These are phyloP conservation scores for Lepidurus arcticus DNA, from an alignment of 1,140 invertebrate genomes.

Conservation along the genomic window DNA sequence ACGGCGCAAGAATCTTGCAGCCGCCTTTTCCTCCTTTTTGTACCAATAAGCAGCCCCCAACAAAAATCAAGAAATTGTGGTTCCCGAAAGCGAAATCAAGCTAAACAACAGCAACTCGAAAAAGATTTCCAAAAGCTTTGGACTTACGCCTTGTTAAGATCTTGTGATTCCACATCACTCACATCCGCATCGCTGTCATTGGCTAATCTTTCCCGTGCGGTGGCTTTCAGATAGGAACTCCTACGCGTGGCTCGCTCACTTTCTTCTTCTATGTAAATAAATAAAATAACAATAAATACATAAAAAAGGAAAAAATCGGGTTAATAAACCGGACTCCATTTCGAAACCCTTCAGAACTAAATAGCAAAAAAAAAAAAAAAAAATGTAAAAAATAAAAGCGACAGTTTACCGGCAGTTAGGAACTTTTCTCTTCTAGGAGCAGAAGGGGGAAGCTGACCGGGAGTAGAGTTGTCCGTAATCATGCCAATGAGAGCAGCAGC, in stretches of 20 bases:
- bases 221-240: conserved; percentile 86
- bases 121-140: background rate
- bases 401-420: background rate
- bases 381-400: background rate
- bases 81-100: background rate
- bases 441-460: background rate
- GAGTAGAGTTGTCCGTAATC: background rate
- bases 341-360: background rate
- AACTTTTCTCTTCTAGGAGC: conserved; percentile 10
- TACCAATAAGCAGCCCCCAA: background rate
- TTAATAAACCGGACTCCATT: background rate
- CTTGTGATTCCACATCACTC: conserved; percentile 28
- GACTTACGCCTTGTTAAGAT: background rate
- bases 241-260: conserved; percentile 76
- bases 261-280: conserved; percentile 54
- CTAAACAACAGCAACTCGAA: background rate
- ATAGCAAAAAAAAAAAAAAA: background rate
- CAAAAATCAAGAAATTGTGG: background rate
- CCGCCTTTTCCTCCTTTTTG: background rate
- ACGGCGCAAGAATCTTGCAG: background rate
- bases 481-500: conserved; percentile 4
- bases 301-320: background rate
- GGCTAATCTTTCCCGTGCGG: conserved; percentile 48
- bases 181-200: conserved; percentile 36
- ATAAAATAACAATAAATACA: conserved; percentile 34